Conservation (phyloP, 1,140 invertebrate species). For the Littorina saxatilis region DNA sequence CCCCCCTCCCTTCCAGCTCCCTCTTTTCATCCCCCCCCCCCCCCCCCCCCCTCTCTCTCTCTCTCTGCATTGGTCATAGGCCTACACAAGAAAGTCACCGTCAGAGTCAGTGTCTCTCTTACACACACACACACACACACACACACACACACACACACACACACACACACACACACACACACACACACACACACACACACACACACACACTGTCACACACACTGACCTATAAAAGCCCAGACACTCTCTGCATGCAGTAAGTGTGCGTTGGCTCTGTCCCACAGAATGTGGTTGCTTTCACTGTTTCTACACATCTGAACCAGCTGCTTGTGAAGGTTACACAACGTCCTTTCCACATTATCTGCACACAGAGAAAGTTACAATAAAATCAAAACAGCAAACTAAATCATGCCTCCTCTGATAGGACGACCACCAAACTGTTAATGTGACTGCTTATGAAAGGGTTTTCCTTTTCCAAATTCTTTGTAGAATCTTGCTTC, state of each 20-base stretch:
- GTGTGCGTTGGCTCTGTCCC: constrained; percentile 49
- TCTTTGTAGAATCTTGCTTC: too few relatives aligned
- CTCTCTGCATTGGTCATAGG: too few relatives aligned
- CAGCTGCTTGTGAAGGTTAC: constrained; percentile 19
- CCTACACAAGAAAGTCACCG: background rate
- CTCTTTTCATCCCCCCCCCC: too few relatives aligned
- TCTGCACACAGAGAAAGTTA: background rate
- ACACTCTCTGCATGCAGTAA: constrained; percentile 44
- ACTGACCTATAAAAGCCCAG: constrained; percentile 55
- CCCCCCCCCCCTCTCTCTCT: too few relatives aligned
- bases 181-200: too few relatives aligned
- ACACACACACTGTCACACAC: too few relatives aligned
- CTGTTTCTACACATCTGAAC: constrained; percentile 30
- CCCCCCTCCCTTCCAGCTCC: too few relatives aligned
- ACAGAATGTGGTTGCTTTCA: constrained; percentile 35
- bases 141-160: constrained; percentile 13
- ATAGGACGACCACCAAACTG: too few relatives aligned
- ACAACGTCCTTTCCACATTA: constrained; percentile 16
- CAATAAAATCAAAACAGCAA: background rate
- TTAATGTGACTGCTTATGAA: too few relatives aligned
- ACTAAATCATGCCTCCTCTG: background rate
- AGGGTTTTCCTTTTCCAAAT: too few relatives aligned
- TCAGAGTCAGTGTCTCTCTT: background rate
- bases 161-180: too few relatives aligned
- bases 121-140: constrained; percentile 13